phyloP scores from a whole-genome alignment of 2,888 invertebrate species.

The Entomobrya multifasciata region DNA sequence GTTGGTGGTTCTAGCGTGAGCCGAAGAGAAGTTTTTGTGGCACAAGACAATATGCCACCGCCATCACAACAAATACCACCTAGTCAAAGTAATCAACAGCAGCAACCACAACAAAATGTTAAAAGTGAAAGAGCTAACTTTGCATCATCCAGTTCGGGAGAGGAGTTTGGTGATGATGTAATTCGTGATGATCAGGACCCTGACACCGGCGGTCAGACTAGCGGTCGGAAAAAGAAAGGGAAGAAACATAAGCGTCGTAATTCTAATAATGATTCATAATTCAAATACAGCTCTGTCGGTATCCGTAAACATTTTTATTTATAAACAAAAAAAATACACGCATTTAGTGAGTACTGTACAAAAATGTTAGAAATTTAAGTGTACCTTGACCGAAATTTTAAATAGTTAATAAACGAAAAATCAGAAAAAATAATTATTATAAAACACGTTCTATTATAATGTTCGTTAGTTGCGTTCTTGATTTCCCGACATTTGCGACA shows the following conservation, averaged over 20 bases:
- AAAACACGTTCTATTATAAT: no score
- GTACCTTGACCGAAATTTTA: no score
- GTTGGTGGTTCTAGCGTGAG: conserved; percentile 43
- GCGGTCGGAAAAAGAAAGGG: neutral
- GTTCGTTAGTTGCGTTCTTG: no score
- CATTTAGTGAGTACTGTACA: no score
- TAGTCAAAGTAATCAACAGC: no score
- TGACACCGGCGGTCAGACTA: neutral
- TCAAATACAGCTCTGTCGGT: neutral
- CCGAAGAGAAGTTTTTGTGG: conserved; percentile 50
- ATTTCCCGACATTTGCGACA: no score
- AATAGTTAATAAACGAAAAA: no score
- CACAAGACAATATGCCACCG: conserved; percentile 15
- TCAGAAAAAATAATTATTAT: neutral
- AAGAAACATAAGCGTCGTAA: neutral
- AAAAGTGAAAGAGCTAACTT: no score
- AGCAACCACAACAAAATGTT: neutral
- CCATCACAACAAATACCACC: neutral
- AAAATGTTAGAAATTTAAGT: no score
- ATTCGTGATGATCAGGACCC: conserved; percentile 17
- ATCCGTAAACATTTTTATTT: no score
- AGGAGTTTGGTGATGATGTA: conserved; percentile 50
- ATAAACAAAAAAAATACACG: no score
- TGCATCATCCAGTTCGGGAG: conserved; percentile 5
- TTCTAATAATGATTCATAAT: neutral